phyloP scores from a whole-genome alignment of 2,888 invertebrate genomes.

The Athetis lepigone region DNA sequence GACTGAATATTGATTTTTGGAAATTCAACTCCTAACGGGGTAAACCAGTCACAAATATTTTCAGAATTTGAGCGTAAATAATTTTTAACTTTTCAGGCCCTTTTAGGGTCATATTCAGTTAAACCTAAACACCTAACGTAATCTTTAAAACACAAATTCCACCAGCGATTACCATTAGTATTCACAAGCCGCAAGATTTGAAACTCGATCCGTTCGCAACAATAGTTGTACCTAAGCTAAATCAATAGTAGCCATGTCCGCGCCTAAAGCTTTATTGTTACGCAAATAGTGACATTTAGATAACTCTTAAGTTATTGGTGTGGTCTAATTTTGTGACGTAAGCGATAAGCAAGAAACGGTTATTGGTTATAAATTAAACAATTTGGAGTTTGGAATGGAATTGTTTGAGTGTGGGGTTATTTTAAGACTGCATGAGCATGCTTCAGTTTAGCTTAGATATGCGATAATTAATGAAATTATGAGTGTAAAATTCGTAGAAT shows the following conservation, averaged over 20 bases:
- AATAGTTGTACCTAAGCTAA: conserved; percentile 43
- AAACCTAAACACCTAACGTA: conserved; percentile 16
- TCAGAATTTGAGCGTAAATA: too few species aligned
- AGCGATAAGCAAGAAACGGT: conserved; percentile 49
- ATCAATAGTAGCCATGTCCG: conserved; percentile 55
- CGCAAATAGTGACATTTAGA: conserved; percentile 59
- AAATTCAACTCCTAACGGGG: too few species aligned
- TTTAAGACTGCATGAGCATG: neutral
- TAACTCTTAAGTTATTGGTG: conserved; percentile 47
- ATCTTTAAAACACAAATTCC: conserved; percentile 51
- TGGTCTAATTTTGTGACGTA: conserved; percentile 55
- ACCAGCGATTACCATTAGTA: conserved; percentile 54
- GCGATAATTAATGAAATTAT: too few species aligned
- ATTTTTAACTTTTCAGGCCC: neutral
- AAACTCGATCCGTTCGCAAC: conserved; percentile 52
- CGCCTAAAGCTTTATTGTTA: conserved; percentile 63
- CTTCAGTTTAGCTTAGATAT: neutral
- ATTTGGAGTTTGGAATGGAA: conserved; percentile 15
- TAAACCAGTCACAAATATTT: too few species aligned
- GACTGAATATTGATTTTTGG: too few species aligned
- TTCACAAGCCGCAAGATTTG: conserved; percentile 54
- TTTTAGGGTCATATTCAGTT: neutral
- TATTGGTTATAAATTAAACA: conserved; percentile 41
- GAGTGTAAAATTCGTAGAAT: too few species aligned
- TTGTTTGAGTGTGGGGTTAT: conserved; percentile 5